Conservation (phyloP, 2,113 vertebrate genomes). For the Brachionichthys hirsutus region DNA sequence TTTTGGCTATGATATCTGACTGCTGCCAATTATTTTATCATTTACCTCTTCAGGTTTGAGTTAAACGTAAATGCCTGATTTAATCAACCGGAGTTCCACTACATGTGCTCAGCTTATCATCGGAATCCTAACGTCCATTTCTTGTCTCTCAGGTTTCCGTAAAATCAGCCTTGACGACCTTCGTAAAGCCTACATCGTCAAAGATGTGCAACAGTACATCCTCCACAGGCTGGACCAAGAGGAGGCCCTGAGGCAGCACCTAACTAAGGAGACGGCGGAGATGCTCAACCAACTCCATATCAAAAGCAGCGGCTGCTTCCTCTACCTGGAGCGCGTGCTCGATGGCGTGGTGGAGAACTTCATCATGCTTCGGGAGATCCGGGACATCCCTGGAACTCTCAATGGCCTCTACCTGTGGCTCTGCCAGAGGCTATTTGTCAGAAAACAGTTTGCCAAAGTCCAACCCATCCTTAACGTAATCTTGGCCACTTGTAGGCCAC, state of each 20-base stretch:
- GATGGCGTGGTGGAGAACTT: conserved; percentile 98
- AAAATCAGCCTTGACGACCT: conserved; percentile 98
- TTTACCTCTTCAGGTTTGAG: background rate
- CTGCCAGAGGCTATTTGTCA: conserved; percentile 97
- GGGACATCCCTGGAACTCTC: conserved; percentile 95
- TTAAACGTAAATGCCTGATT: background rate
- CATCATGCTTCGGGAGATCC: conserved; percentile 96
- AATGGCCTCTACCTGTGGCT: conserved; percentile 99
- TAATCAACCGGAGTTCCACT: background rate
- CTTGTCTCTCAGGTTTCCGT: conserved; percentile 84
- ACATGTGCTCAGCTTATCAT: background rate
- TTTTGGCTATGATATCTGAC: background rate
- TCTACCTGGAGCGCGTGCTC: conserved; percentile 94
- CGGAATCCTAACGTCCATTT: conserved; percentile 10
- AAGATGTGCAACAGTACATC: conserved; percentile 98
- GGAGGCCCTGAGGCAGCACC: conserved; percentile 94
- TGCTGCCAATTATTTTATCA: background rate
- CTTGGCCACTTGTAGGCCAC: conserved; percentile 90
- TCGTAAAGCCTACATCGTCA: conserved; percentile 95
- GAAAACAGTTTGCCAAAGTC: conserved; percentile 98
- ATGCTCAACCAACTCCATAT: conserved; percentile 99
- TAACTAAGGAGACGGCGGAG: conserved; percentile 97
- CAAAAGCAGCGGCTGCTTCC: conserved; percentile 98
- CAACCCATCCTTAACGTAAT: conserved; percentile 97
- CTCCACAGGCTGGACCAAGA: conserved; percentile 95